phyloP scores from a whole-genome alignment of 1,140 invertebrate species.

The Drosophila busckii region DNA sequence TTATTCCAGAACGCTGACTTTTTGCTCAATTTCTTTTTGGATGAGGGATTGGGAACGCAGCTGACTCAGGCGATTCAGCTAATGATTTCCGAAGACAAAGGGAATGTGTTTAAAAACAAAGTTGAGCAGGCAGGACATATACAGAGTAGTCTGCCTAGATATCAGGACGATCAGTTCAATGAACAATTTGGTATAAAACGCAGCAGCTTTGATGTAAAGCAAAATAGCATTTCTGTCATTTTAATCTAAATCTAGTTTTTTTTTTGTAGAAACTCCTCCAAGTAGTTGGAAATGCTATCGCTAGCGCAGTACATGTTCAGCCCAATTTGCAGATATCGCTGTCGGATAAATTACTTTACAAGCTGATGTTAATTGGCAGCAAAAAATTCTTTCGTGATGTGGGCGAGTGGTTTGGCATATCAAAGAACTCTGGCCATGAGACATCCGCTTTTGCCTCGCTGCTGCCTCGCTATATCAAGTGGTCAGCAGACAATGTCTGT shows the following conservation, averaged over 20 bases:
- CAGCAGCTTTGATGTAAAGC: background rate
- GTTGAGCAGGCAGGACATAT: background rate
- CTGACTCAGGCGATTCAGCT: conserved; percentile 23
- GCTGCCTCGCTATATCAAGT: conserved; percentile 22
- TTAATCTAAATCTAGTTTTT: background rate
- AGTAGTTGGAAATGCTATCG: conserved; percentile 12
- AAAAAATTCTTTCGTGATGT: conserved; percentile 35
- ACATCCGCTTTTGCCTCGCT: conserved; percentile 26
- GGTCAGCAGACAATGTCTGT: conserved; percentile 14
- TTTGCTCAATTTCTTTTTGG: conserved; percentile 30
- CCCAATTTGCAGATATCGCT: conserved; percentile 20
- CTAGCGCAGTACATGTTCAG: conserved; percentile 9
- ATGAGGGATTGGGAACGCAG: conserved; percentile 17
- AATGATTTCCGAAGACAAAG: background rate
- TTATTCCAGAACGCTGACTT: too few relatives aligned
- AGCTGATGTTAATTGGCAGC: conserved; percentile 25
- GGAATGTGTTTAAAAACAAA: background rate
- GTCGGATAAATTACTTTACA: conserved; percentile 30
- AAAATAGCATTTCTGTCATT: too few relatives aligned
- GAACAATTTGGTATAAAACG: conserved; percentile 31
- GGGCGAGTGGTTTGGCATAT: conserved; percentile 30
- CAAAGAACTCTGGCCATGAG: conserved; percentile 37
- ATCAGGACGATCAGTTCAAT: conserved; percentile 33
- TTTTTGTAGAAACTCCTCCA: conserved; percentile 9
- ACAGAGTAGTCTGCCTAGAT: background rate